Evolutionary conservation across 53 echinoderm and acorn worm genomes (phyloP).

Genomic region (Crossaster papposus): DNA sequence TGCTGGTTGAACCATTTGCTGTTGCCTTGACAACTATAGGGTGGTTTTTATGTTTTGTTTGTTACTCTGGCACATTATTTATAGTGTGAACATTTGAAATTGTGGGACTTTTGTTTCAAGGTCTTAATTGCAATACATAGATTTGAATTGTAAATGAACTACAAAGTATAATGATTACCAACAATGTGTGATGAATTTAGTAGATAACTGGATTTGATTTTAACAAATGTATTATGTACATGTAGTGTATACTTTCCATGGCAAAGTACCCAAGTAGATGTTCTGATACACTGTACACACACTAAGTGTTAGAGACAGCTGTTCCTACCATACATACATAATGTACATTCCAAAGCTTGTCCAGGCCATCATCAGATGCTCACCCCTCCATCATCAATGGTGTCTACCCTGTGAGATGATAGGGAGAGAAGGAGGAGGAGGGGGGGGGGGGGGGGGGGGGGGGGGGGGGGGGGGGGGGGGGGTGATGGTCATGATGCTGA

Average conservation of each 20-base stretch:
- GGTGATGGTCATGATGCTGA: conserved; percentile 13
- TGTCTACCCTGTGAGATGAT: conserved; percentile 34
- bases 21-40: conserved; percentile 40
- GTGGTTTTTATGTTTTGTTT: neutral
- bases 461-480: too few species aligned
- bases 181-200: too few species aligned
- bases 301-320: neutral
- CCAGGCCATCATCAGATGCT: neutral
- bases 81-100: too few species aligned
- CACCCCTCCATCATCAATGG: conserved; percentile 35
- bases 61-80: neutral
- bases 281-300: too few species aligned
- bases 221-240: too few species aligned
- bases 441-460: conserved; percentile 18
- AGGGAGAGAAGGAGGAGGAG: neutral
- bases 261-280: too few species aligned
- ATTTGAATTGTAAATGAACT: too few species aligned
- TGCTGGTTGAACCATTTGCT: conserved; percentile 27
- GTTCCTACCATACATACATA: neutral
- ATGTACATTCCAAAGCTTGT: neutral
- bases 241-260: too few species aligned
- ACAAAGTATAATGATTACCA: too few species aligned
- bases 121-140: too few species aligned
- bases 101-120: too few species aligned
- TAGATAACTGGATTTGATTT: too few species aligned